phyloP scores from a whole-genome alignment of 2,797 vertebrate species.

The Lepidocolaptes lacrymiger region DNA sequence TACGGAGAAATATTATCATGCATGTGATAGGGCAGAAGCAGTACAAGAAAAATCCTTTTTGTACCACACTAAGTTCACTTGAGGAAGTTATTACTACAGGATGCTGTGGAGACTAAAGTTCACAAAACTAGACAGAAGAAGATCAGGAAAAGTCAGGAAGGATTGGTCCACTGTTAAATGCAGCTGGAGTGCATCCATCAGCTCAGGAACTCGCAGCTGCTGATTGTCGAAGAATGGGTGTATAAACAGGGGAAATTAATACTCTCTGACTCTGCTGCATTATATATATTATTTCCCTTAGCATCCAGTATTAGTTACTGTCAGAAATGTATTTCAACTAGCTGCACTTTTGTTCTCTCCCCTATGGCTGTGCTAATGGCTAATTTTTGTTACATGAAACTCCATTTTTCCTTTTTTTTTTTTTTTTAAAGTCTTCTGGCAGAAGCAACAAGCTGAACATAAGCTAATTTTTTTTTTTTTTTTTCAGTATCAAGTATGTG shows the following conservation, averaged over 20 bases:
- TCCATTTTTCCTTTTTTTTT: not conserved
- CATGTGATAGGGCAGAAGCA: not conserved
- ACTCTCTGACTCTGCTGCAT: not conserved
- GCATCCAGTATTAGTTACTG: not conserved
- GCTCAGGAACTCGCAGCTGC: not conserved
- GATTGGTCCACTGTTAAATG: not conserved
- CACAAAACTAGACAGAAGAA: not conserved
- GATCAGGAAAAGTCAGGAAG: not conserved
- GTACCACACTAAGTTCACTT: not conserved
- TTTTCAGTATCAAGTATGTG: not conserved
- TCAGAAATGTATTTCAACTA: not conserved
- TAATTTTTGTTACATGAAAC: not conserved
- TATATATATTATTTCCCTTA: not conserved
- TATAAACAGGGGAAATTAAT: not conserved
- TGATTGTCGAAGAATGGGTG: not conserved
- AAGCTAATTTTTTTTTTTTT: not conserved
- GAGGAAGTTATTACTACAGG: not conserved
- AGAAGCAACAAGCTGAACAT: not conserved
- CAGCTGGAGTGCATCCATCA: not conserved
- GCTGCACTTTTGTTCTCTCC: not conserved
- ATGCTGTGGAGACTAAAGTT: not conserved
- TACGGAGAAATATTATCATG: not conserved
- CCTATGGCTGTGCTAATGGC: not conserved
- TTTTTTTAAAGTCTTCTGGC: fast-evolving
- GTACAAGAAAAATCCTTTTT: not conserved